Evolutionary conservation across 2,797 vertebrate genomes (phyloP).

Genomic region (Acrossocheilus wenchowensis): DNA sequence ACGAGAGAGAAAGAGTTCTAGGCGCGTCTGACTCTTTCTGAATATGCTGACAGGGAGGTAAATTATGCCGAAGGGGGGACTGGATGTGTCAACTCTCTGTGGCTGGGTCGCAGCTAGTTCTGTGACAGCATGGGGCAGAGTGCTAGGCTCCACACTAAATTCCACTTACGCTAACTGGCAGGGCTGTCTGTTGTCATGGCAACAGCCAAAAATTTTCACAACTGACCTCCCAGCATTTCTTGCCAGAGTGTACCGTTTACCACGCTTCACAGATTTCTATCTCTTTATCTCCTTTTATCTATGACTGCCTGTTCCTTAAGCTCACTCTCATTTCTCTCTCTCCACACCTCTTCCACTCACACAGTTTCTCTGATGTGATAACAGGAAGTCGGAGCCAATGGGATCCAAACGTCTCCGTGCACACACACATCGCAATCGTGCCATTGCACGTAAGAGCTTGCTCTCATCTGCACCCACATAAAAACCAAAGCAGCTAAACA

Average conservation of each 20-base stretch:
- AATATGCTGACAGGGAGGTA: slow-evolving; percentile 45
- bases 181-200: slow-evolving; percentile 60
- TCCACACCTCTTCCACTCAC: slow-evolving; percentile 57
- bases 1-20: slow-evolving; percentile 11
- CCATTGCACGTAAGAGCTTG: slow-evolving; percentile 30
- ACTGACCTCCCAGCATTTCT: slow-evolving; percentile 51
- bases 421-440: slow-evolving; percentile 16
- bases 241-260: slow-evolving; percentile 56
- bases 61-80: slow-evolving; percentile 39
- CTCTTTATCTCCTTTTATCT: slow-evolving; percentile 56
- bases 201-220: slow-evolving; percentile 56
- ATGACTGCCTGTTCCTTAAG: slow-evolving; percentile 53
- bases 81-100: slow-evolving; percentile 45
- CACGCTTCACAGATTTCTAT: slow-evolving; percentile 56
- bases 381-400: slow-evolving; percentile 71
- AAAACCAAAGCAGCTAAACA: slow-evolving; percentile 48
- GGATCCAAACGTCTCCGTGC: slow-evolving; percentile 56
- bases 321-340: slow-evolving; percentile 36
- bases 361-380: slow-evolving; percentile 64
- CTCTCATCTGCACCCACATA: slow-evolving; percentile 45
- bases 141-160: slow-evolving; percentile 48
- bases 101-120: slow-evolving; percentile 33
- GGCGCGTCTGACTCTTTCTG: slow-evolving; percentile 29
- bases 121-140: slow-evolving; percentile 47
- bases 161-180: slow-evolving; percentile 57